A percentile compares a stretch with the other conserved stretches of the same genome.
phyloP scores from a whole-genome alignment of 2,888 invertebrate genomes.

The Brassicogethes aeneus region DNA sequence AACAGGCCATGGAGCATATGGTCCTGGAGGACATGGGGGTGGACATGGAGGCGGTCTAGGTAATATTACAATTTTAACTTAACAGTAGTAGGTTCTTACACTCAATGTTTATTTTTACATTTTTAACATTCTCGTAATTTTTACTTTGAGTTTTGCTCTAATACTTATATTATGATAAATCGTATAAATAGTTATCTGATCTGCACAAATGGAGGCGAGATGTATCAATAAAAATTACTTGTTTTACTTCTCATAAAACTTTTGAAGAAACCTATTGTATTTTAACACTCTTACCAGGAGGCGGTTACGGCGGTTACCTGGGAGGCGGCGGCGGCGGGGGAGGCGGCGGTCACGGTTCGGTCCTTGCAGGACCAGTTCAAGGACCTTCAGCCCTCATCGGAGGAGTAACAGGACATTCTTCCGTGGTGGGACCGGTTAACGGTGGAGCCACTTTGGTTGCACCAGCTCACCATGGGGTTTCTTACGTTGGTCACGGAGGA shows the following conservation, averaged over 20 bases:
- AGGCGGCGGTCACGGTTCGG: constrained; percentile 12
- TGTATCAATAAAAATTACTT: too few relatives aligned
- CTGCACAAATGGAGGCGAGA: too few relatives aligned
- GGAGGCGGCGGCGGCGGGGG: constrained; percentile 11
- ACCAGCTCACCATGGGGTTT: constrained; percentile 5
- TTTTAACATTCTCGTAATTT: too few relatives aligned
- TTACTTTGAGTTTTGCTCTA: too few relatives aligned
- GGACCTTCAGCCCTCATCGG: constrained; percentile 2
- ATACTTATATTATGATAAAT: too few relatives aligned
- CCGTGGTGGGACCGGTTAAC: constrained; percentile 13
- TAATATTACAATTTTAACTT: too few relatives aligned
- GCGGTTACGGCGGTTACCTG: constrained; percentile 9
- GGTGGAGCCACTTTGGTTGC: constrained; percentile 10
- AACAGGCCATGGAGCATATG: not conserved
- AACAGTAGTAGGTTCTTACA: too few relatives aligned
- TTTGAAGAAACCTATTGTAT: too few relatives aligned
- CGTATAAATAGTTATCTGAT: too few relatives aligned
- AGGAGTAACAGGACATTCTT: constrained; percentile 9
- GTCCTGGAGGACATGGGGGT: not conserved
- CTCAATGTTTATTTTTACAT: too few relatives aligned
- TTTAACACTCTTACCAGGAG: not conserved
- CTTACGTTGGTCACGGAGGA: constrained; percentile 3
- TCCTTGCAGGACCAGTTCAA: constrained; percentile 3
- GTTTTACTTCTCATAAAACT: too few relatives aligned
- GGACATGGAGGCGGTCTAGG: not conserved